A percentile compares a stretch with the other conserved stretches of the same genome.
Conservation (phyloP, 1,140 invertebrate genomes). For the Cotesia glomerata region DNA sequence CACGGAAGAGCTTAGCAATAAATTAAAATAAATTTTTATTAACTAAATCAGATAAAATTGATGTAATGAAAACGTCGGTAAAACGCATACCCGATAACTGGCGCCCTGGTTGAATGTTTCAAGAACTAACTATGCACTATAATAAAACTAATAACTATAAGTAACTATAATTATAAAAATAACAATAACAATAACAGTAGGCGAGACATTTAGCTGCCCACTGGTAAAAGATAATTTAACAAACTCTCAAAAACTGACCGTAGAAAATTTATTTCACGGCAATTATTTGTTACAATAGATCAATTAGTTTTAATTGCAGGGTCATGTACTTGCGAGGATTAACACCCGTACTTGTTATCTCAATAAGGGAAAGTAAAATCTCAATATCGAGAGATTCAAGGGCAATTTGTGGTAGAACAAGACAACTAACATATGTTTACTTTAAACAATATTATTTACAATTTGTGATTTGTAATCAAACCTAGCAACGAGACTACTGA, state of each 20-base stretch:
- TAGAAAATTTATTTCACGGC: background rate
- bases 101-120: conserved; percentile 9
- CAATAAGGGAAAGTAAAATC: conserved; percentile 12
- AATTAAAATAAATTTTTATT: background rate
- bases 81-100: background rate
- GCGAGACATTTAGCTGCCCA: too few relatives aligned
- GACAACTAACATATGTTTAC: background rate
- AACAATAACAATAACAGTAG: too few relatives aligned
- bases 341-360: background rate
- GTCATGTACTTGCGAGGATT: background rate
- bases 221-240: too few relatives aligned
- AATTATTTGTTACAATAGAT: background rate
- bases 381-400: conserved; percentile 5
- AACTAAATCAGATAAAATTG: background rate
- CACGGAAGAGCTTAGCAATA: background rate
- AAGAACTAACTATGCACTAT: background rate
- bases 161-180: too few relatives aligned
- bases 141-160: too few relatives aligned
- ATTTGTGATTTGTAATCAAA: background rate
- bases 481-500: background rate
- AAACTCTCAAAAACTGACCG: background rate
- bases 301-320: background rate
- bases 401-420: background rate
- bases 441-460: too few relatives aligned
- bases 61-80: background rate